phyloP scores from a whole-genome alignment of 2,888 invertebrate species.

The Nezara viridula region DNA sequence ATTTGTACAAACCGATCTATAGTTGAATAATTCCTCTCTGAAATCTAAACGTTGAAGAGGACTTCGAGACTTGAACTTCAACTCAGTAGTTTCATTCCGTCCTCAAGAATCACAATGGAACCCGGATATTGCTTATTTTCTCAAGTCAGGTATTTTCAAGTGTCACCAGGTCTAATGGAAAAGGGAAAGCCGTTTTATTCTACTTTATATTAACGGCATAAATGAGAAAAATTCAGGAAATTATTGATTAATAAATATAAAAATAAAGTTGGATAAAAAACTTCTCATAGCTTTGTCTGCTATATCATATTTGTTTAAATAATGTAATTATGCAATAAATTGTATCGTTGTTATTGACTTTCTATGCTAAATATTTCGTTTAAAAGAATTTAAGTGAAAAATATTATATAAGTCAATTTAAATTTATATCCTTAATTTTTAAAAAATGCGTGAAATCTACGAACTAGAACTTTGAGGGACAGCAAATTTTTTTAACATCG shows the following conservation, averaged over 20 bases:
- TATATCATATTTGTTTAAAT: background rate
- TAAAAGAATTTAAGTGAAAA: no score
- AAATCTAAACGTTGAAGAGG: background rate
- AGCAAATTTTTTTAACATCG: no score
- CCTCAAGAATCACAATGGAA: background rate
- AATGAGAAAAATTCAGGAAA: background rate
- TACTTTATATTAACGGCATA: background rate
- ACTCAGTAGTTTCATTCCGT: background rate
- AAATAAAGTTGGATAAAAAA: background rate
- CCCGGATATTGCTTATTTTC: constrained; percentile 30
- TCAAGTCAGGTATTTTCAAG: constrained; percentile 1
- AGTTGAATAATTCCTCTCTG: background rate
- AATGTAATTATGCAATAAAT: no score
- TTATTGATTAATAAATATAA: background rate
- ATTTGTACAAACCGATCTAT: background rate
- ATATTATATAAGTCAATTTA: no score
- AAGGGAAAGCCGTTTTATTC: background rate
- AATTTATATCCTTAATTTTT: no score
- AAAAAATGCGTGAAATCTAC: no score
- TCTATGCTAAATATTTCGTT: no score
- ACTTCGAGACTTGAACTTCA: background rate
- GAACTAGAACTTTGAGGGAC: no score
- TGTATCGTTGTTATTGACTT: no score
- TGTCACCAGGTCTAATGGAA: background rate
- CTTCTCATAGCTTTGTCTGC: background rate